phyloP scores from a whole-genome alignment of 1,140 invertebrate species.

The Aphis craccivora region DNA sequence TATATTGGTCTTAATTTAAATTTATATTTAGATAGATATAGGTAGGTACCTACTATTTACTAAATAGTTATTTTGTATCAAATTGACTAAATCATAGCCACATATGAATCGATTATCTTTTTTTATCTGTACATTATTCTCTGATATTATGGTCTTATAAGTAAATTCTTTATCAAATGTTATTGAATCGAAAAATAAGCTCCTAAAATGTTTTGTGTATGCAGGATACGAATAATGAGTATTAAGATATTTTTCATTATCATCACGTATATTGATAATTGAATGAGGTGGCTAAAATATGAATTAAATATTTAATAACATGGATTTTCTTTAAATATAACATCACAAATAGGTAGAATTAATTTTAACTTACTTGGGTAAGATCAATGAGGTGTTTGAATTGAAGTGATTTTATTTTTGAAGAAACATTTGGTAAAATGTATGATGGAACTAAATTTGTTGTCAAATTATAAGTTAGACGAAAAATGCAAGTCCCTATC shows the following conservation, averaged over 20 bases:
- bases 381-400: constrained; percentile 45
- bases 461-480: constrained; percentile 37
- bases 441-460: background rate
- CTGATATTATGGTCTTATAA: background rate
- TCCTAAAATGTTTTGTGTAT: background rate
- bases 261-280: constrained; percentile 7
- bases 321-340: background rate
- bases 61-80: constrained; percentile 13
- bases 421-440: background rate
- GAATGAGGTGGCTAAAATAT: background rate
- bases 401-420: constrained; percentile 36
- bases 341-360: background rate
- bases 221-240: background rate
- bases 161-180: background rate
- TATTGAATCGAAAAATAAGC: constrained; percentile 19
- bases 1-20: background rate
- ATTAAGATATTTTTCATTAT: constrained; percentile 24
- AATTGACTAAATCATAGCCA: constrained; percentile 12
- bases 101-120: background rate
- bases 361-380: constrained; percentile 40
- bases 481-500: constrained; percentile 10
- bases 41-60: background rate
- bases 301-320: constrained; percentile 3
- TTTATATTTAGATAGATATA: background rate
- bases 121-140: background rate